Percentiles rank a stretch among this genome's conserved stretches.
Evolutionary conservation across 2,797 vertebrate genomes (phyloP).

Genomic region (Pipistrellus pygmaeus): DNA sequence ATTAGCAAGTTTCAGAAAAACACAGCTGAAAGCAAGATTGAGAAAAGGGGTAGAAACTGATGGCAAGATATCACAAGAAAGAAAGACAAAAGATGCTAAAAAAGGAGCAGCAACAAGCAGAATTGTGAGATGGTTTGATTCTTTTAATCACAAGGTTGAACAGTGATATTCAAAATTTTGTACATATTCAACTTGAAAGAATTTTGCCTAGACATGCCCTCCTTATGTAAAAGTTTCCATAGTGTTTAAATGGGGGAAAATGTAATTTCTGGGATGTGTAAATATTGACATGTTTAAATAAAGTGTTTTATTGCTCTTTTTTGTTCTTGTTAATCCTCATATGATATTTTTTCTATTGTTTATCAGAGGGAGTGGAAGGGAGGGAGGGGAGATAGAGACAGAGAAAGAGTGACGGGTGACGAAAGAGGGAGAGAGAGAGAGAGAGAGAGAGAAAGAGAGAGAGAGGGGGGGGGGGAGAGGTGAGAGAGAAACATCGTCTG

Average conservation of each 20-base stretch:
- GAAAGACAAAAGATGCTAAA: background rate
- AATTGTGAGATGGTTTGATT: background rate
- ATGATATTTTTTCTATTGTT: too few species aligned
- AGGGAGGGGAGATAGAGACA: too few species aligned
- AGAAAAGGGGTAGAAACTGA: background rate
- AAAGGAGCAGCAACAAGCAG: background rate
- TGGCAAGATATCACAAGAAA: background rate
- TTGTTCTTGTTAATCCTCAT: too few species aligned
- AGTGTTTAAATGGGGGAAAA: background rate
- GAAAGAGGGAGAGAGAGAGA: too few species aligned
- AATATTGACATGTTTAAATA: background rate
- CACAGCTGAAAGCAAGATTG: background rate
- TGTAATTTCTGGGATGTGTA: background rate
- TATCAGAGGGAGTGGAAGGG: too few species aligned
- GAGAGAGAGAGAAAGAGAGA: too few species aligned
- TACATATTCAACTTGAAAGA: background rate
- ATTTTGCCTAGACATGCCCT: background rate
- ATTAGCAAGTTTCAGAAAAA: constrained; percentile 5
- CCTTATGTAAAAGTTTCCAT: background rate
- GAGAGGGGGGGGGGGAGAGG: too few species aligned
- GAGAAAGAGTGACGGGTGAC: too few species aligned
- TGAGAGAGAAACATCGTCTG: too few species aligned
- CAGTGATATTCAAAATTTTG: background rate
- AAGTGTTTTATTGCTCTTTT: too few species aligned
- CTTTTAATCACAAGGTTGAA: background rate